phyloP scores from a whole-genome alignment of 53 echinoderm and acorn worm species.

The Henricia sp. region DNA sequence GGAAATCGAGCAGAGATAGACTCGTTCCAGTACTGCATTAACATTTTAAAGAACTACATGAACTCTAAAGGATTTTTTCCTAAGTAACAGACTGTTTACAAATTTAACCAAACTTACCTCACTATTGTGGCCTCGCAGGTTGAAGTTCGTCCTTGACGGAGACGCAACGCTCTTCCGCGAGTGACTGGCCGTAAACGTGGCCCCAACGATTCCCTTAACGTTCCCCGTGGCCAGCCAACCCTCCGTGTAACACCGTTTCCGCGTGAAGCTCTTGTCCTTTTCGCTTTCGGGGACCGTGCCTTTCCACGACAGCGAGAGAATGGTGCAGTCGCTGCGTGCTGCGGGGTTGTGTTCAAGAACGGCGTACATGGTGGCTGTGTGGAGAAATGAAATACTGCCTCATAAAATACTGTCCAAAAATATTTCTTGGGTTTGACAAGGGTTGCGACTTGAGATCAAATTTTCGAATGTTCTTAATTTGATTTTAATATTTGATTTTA shows the following conservation, averaged over 20 bases:
- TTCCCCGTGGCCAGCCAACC: constrained; percentile 99
- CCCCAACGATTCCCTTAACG: constrained; percentile 94
- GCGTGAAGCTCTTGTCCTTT: constrained; percentile 95
- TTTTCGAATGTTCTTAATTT: too few relatives aligned
- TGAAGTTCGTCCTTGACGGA: constrained; percentile 92
- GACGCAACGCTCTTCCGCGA: constrained; percentile 68
- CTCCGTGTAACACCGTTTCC: constrained; percentile 94
- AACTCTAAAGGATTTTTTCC: too few relatives aligned
- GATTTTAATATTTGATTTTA: too few relatives aligned
- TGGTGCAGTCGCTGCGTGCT: constrained; percentile 97
- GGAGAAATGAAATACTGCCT: too few relatives aligned
- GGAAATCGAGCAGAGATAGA: too few relatives aligned
- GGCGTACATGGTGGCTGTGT: constrained; percentile 84
- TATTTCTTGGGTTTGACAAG: too few relatives aligned
- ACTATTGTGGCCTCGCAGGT: constrained; percentile 94
- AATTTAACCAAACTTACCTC: too few relatives aligned
- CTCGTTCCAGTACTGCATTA: too few relatives aligned
- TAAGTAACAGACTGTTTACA: too few relatives aligned
- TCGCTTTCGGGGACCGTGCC: constrained; percentile 96
- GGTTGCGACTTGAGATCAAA: too few relatives aligned
- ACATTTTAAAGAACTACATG: too few relatives aligned
- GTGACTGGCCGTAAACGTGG: constrained; percentile 89
- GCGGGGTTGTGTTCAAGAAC: constrained; percentile 98
- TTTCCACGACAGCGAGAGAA: constrained; percentile 97
- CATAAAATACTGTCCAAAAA: too few relatives aligned